Conservation (phyloP, 2,113 vertebrate species). For the Barbus barbus region DNA sequence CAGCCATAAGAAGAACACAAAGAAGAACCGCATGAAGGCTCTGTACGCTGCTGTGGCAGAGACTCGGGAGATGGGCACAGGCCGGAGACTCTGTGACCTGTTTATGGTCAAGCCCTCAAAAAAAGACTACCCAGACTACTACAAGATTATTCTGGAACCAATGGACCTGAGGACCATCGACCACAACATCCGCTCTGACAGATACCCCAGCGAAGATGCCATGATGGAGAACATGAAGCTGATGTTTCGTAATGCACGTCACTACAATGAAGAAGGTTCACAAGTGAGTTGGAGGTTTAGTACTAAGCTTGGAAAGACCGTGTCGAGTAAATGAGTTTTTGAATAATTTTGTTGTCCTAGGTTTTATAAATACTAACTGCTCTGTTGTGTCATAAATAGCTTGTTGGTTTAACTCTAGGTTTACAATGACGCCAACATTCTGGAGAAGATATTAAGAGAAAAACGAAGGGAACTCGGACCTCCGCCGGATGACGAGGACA, state of each 20-base stretch:
- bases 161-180: conserved; percentile 97
- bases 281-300: conserved; percentile 75
- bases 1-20: conserved; percentile 93
- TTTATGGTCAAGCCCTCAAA: conserved; percentile 99
- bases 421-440: conserved; percentile 93
- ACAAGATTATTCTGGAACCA: conserved; percentile 97
- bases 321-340: neutral
- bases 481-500: conserved; percentile 89
- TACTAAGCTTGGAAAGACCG: neutral
- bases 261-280: conserved; percentile 98
- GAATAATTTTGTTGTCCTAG: conserved; percentile 50
- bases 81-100: conserved; percentile 90
- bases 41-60: conserved; percentile 89
- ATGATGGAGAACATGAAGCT: conserved; percentile 96
- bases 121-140: conserved; percentile 99
- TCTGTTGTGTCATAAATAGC: no score
- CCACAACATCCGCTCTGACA: conserved; percentile 93
- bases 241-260: conserved; percentile 97
- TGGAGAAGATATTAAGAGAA: conserved; percentile 95
- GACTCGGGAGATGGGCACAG: conserved; percentile 84
- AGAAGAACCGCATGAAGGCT: conserved; percentile 93
- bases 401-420: conserved; percentile 77
- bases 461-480: conserved; percentile 92
- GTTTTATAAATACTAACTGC: neutral
- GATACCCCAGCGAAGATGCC: conserved; percentile 87